These are phyloP conservation scores for Scolopax mira DNA, from an alignment of 2,113 vertebrate species.

Conservation along the genomic window DNA sequence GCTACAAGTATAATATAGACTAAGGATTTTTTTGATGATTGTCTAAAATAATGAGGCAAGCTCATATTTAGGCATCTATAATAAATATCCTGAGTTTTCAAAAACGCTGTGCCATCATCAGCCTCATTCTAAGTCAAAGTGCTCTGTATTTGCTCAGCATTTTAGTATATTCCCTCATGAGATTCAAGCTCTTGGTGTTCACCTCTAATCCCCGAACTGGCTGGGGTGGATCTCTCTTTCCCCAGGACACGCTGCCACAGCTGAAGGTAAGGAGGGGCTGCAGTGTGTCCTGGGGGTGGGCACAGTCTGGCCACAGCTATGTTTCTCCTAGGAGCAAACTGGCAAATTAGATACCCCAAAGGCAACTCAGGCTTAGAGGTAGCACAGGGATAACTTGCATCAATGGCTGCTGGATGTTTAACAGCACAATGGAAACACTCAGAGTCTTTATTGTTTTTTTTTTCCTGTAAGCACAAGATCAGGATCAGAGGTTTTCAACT, in stretches of 20 bases:
- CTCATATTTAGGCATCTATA: neutral
- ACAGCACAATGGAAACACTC: neutral
- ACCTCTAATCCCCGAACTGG: neutral
- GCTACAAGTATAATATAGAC: neutral
- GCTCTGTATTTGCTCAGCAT: neutral
- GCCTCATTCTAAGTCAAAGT: neutral
- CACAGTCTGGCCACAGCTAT: neutral
- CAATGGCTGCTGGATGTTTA: neutral
- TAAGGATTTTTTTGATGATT: neutral
- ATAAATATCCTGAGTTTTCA: neutral
- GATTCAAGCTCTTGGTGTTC: neutral
- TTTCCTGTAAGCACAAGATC: neutral
- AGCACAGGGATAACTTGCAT: neutral
- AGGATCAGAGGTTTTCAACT: neutral
- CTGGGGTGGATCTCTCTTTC: neutral
- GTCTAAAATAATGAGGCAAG: neutral
- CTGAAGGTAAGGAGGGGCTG: neutral
- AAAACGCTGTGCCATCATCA: neutral
- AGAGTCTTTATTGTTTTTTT: neutral
- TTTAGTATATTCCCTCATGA: neutral
- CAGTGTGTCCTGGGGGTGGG: neutral
- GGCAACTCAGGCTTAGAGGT: neutral
- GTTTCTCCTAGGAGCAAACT: neutral
- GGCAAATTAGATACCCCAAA: neutral
- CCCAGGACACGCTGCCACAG: fast-evolving